These are phyloP conservation scores for Stegodyphus dumicola DNA, from an alignment of 1,140 invertebrate species.

Conservation along the genomic window DNA sequence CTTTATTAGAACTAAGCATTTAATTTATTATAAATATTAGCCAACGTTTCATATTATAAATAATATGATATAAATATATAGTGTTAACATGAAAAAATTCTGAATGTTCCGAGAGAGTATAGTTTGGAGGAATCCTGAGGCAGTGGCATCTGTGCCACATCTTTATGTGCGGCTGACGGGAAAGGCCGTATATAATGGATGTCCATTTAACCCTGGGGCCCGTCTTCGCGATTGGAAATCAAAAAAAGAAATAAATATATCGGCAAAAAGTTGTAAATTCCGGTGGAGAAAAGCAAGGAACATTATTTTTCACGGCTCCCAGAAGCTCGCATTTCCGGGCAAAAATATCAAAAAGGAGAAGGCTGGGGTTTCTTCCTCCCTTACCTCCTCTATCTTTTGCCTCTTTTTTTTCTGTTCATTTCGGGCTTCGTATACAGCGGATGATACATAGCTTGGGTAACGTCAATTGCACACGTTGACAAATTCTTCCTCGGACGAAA, in stretches of 20 bases:
- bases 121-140: too few species aligned
- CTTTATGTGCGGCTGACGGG: neutral
- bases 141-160: neutral
- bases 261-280: slow-evolving; percentile 40
- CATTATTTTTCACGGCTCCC: slow-evolving; percentile 28
- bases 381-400: neutral
- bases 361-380: neutral
- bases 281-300: neutral
- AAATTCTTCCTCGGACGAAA: slow-evolving; percentile 27
- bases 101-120: too few species aligned
- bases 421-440: slow-evolving; percentile 38
- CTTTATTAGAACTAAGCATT: too few species aligned
- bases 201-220: slow-evolving; percentile 49
- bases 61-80: too few species aligned
- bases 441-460: slow-evolving; percentile 46
- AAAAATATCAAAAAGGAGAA: slow-evolving; percentile 6
- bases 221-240: slow-evolving; percentile 23
- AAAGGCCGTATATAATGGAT: slow-evolving; percentile 32
- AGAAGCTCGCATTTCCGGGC: slow-evolving; percentile 32
- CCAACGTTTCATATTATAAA: too few species aligned
- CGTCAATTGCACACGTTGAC: slow-evolving; percentile 54
- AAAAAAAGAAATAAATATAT: neutral
- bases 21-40: too few species aligned
- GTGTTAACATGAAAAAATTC: too few species aligned
- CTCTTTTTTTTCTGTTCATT: slow-evolving; percentile 32